Conservation (phyloP, 2,797 vertebrate species). For the Melanotaenia boesemani region DNA sequence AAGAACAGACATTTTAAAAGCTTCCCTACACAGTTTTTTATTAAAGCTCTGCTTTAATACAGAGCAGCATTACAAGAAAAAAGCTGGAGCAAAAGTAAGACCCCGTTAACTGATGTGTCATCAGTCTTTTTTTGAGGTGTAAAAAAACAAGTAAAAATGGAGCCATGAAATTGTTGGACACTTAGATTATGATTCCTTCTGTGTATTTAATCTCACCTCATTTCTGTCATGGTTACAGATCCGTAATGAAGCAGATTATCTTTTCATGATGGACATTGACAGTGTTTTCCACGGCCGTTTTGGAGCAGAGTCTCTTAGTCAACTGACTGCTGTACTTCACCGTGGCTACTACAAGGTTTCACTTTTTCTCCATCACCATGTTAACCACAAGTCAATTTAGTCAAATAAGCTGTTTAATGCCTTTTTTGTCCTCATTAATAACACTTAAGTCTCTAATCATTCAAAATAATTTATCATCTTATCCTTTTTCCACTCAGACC, state of each 20-base stretch:
- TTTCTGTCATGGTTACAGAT: constrained; percentile 41
- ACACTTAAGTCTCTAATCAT: background rate
- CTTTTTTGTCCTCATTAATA: background rate
- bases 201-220: too few relatives aligned
- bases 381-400: background rate
- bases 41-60: too few relatives aligned
- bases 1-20: too few relatives aligned
- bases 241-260: constrained; percentile 62
- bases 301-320: constrained; percentile 82
- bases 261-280: constrained; percentile 75
- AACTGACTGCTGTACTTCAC: constrained; percentile 80
- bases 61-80: too few relatives aligned
- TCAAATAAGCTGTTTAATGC: background rate
- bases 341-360: constrained; percentile 77
- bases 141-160: too few relatives aligned
- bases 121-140: too few relatives aligned
- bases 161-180: too few relatives aligned
- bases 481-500: constrained; percentile 13
- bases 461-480: background rate
- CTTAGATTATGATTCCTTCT: too few relatives aligned
- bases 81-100: too few relatives aligned
- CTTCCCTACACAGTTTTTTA: too few relatives aligned
- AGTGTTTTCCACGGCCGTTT: constrained; percentile 68
- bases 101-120: too few relatives aligned
- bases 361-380: background rate